Percentiles rank a stretch among this genome's conserved stretches.
Evolutionary conservation across 2,113 vertebrate genomes (phyloP).

Genomic region (Caloenas nicobarica): DNA sequence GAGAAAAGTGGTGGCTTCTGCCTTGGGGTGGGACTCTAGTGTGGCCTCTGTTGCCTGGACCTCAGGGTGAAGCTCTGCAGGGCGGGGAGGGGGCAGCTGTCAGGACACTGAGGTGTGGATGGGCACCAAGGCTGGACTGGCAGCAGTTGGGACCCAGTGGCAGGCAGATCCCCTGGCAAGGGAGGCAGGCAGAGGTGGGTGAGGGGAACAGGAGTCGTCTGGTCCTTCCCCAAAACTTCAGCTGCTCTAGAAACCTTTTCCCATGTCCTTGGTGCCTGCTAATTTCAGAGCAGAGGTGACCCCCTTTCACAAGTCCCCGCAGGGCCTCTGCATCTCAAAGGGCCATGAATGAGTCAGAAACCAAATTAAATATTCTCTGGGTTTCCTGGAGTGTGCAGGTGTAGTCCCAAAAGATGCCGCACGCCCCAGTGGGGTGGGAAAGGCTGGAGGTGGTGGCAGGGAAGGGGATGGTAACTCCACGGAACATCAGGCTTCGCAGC

Average conservation of each 20-base stretch:
- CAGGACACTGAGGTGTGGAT: background rate
- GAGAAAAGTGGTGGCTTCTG: background rate
- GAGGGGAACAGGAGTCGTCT: background rate
- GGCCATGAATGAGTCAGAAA: background rate
- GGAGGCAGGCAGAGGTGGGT: background rate
- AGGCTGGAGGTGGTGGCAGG: background rate
- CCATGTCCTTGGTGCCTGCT: slow-evolving; percentile 39
- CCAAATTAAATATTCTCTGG: background rate
- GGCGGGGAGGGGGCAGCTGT: background rate
- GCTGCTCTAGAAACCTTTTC: slow-evolving; percentile 43
- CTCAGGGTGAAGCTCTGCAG: background rate
- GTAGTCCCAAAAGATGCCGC: background rate
- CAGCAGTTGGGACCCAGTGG: accelerated
- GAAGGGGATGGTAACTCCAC: background rate
- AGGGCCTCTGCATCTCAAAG: background rate
- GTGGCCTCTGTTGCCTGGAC: background rate
- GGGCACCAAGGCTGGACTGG: background rate
- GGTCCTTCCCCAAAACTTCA: background rate
- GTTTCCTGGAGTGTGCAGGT: background rate
- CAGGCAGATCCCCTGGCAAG: background rate
- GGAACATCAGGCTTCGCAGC: background rate
- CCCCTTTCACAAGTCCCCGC: background rate
- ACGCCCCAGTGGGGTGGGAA: accelerated
- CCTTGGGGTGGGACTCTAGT: background rate
- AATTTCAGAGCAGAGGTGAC: slow-evolving; percentile 57